These are phyloP conservation scores for Eulemur macaco DNA, from an alignment of 2,113 vertebrate species.

Conservation along the genomic window DNA sequence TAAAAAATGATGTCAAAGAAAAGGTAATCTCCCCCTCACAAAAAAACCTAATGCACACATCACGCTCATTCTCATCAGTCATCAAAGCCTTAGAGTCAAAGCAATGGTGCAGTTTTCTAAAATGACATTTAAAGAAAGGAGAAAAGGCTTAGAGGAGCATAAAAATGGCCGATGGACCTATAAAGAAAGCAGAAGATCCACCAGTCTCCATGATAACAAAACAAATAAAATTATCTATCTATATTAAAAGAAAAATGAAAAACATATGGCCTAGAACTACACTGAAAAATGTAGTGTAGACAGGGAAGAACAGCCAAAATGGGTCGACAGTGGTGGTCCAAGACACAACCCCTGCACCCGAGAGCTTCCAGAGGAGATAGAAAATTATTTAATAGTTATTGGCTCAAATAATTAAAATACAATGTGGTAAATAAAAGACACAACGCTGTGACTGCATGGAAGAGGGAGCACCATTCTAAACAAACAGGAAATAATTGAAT, in stretches of 20 bases:
- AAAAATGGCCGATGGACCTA: not conserved
- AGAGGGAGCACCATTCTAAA: not conserved
- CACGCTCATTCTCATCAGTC: not conserved
- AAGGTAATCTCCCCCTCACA: not conserved
- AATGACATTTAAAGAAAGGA: not conserved
- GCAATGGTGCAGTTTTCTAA: not conserved
- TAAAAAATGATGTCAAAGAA: not conserved
- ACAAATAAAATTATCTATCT: not conserved
- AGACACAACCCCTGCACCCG: not conserved
- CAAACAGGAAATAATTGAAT: not conserved
- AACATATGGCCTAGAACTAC: not conserved
- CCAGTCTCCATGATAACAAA: not conserved
- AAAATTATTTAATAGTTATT: slow-evolving; percentile 6
- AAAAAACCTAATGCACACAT: not conserved
- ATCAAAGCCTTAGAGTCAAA: not conserved
- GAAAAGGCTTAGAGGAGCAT: not conserved
- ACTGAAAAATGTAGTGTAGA: not conserved
- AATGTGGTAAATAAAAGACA: not conserved
- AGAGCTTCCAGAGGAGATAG: not conserved
- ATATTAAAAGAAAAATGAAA: not conserved
- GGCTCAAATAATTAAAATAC: not conserved
- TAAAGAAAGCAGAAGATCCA: not conserved
- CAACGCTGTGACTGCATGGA: not conserved
- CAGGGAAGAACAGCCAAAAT: not conserved
- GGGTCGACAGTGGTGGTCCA: not conserved